These are phyloP conservation scores for Penaeus japonicus DNA, from an alignment of 1,140 invertebrate genomes.

Conservation along the genomic window DNA sequence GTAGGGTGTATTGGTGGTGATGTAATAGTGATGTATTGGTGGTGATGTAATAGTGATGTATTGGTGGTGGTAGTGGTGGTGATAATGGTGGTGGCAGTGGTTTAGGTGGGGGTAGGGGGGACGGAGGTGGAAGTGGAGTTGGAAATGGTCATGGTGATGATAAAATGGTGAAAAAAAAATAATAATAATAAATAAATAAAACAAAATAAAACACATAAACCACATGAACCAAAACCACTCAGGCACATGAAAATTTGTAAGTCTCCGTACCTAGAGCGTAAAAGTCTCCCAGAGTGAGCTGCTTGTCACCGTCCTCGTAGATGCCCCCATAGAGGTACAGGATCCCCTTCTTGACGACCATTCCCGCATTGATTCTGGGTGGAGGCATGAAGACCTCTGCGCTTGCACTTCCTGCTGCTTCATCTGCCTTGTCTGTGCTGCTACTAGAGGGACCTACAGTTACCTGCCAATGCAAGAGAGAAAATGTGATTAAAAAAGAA, in stretches of 20 bases:
- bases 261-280: constrained; percentile 33
- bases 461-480: background rate
- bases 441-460: constrained; percentile 22
- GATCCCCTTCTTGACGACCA: constrained; percentile 79
- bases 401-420: background rate
- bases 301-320: constrained; percentile 82
- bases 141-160: background rate
- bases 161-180: constrained; percentile 58
- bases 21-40: too few species aligned
- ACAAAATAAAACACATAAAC: background rate
- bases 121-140: too few species aligned
- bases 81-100: too few species aligned
- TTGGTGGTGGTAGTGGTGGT: too few species aligned
- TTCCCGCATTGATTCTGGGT: constrained; percentile 80
- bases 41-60: too few species aligned
- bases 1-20: too few species aligned
- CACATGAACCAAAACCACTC: background rate
- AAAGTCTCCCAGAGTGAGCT: constrained; percentile 80
- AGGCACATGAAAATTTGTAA: background rate
- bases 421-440: too few species aligned
- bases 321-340: constrained; percentile 90
- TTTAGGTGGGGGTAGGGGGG: constrained; percentile 29
- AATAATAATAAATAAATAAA: constrained; percentile 71
- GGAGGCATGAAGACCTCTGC: constrained; percentile 71
- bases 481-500: background rate